Evolutionary conservation across 37 sponge, comb jelly and placozoan species (phyloP).

Genomic region (Eunapius fragilis): DNA sequence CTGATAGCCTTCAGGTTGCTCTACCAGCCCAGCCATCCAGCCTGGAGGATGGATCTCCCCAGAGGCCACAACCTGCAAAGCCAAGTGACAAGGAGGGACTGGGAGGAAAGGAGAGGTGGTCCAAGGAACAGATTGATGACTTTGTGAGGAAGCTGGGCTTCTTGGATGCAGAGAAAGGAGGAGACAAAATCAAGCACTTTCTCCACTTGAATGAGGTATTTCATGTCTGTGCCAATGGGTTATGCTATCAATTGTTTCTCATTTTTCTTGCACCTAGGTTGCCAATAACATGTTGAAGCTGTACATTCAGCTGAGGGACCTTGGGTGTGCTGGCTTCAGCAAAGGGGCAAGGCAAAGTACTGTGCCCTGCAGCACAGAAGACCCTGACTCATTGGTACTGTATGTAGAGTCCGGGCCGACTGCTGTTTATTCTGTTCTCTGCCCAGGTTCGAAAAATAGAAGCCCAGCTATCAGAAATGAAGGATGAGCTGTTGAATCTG

Average conservation of each 20-base stretch:
- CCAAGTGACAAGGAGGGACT: background rate
- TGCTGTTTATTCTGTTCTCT: background rate
- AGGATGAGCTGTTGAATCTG: constrained; percentile 25
- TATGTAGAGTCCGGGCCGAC: background rate
- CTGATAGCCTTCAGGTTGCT: background rate
- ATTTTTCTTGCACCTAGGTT: constrained; percentile 20
- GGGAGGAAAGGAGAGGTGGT: constrained; percentile 49
- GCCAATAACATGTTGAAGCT: constrained; percentile 62
- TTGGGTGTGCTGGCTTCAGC: constrained; percentile 59
- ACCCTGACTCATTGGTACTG: background rate
- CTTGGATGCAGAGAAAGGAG: constrained; percentile 61
- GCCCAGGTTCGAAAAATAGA: constrained; percentile 29
- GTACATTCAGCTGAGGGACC: constrained; percentile 41
- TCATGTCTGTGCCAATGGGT: background rate
- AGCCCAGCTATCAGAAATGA: constrained; percentile 41
- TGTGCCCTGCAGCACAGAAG: background rate
- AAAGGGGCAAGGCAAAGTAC: background rate
- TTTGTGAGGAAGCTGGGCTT: constrained; percentile 92
- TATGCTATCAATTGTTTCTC: background rate
- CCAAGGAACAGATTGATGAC: constrained; percentile 78
- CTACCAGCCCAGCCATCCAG: background rate
- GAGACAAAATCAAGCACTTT: constrained; percentile 55
- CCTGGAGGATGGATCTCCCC: background rate
- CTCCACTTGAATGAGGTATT: constrained; percentile 52
- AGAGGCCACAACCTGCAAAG: background rate